Evolutionary conservation across 2,797 vertebrate genomes (phyloP), one percentile per base, ranked within the genome.

Genomic region (Myotis myotis): DNA sequence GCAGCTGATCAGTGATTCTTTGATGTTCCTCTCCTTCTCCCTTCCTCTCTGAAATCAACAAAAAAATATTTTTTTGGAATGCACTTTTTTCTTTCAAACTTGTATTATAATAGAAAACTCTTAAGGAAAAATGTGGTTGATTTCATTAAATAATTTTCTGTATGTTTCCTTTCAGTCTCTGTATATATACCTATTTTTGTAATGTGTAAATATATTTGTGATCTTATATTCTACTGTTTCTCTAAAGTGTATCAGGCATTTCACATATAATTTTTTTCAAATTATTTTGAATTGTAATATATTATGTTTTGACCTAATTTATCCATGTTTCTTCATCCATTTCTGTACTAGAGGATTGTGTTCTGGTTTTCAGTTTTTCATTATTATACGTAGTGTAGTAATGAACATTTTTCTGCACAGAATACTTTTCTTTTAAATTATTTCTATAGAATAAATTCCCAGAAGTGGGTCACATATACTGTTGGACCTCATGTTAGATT

Each of bases 351-450:
- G 68, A 28, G 28, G 11, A 62, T 57, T 88, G 36, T 91, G 36
- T 82, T 90, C 47, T 86, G 17, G 7, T 87, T 85, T 78, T 91
- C 33, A 49, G 7, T 13, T 87, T 93, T 95, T 89, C n/a, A 86
- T 75, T 75, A 25, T 96, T 94, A 83, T 86, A 23, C 1, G 20
- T 87, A 81, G 87, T 66, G 44, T 80, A 80, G 36, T 81, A 95
- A 55, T 81, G 36, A 93, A 60, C 22, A 80, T 76, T 93, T 74
- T 91, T 71, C 75, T 94, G 55, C 15, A 44, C 70, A 36, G 22
- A 90, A 38, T 80, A 51, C 70, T 92, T 87, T 88, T 85, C 15
- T 83, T 6, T 85, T 87, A 51, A 87, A 62, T 87, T 96, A n/a
- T 62, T 86, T 88, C 72, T 93, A 38, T 92, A 62, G 71, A 36